Base-by-base conservation (phyloP, 2,113 vertebrate genomes). In the Rhipidura dahli region DNA sequence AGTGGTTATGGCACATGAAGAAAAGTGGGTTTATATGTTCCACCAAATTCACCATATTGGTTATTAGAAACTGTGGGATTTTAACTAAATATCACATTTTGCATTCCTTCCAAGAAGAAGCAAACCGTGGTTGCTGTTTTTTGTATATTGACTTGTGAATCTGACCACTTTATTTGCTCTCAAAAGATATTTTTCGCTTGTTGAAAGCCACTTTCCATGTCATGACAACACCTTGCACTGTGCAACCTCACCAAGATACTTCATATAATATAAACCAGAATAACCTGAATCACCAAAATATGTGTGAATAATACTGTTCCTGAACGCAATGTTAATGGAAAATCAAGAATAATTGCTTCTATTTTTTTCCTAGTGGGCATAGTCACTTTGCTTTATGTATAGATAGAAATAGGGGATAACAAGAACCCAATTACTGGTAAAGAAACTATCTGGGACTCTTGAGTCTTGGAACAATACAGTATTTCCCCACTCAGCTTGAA, bases 401-500 rank as follows among this genome's bases (percentile, higher is more conserved):
- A 85, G 45, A 26, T 11, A 77, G 44, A 73, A 83, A 80, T 66
- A 89, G 2, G 19, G 33, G 49, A 81, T 59, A 94, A 42, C 5
- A 82, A 71, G 64, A 54, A 86, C 20, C 17, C 84, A 64, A 89
- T 92, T 84, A 51, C n/a, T 82, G 17, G 26, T 84, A 91, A 90
- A 84, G 82, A 68, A 83, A 8, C 12, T 76, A 72, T 92, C 37
- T 87, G 28, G 69, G 37, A 47, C 65, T 93, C 57, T 87, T 5
- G 6, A 87, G 53, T 64, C 65, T 82, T 84, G 53, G 73, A 95
- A 92, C 44, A 86, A 44, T 20, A 24, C 35, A 57, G 27, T 61
- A 57, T 59, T 90, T 92, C 86, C 39, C 54, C 76, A 90, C 95
- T 93, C 80, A 92, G 39, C 72, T 84, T 95, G 78, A 92, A 93